Conservation (phyloP, 2,797 vertebrate genomes). For the Lepilemur ruficaudatus region DNA sequence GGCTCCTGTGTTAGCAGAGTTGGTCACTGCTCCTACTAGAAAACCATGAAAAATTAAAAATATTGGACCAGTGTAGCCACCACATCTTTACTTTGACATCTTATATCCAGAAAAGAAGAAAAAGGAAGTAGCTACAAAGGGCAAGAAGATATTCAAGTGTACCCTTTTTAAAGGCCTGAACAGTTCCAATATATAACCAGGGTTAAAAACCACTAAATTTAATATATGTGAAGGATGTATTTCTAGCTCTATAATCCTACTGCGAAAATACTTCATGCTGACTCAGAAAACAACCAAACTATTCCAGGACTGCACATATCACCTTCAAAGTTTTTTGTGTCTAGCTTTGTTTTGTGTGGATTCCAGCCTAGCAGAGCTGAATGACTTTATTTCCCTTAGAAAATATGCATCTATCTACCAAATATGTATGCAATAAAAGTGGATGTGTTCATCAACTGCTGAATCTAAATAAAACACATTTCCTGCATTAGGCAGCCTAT, state of each 20-base stretch:
- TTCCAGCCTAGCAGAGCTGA: background rate
- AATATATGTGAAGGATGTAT: background rate
- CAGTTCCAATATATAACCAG: background rate
- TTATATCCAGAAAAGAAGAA: background rate
- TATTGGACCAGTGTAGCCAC: constrained; percentile 91
- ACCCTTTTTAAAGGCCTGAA: background rate
- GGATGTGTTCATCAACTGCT: constrained; percentile 17
- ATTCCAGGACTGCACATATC: background rate
- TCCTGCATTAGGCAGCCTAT: background rate
- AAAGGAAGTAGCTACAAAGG: background rate
- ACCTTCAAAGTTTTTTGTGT: background rate
- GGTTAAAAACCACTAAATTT: background rate
- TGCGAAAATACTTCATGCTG: background rate
- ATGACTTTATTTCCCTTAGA: constrained; percentile 15
- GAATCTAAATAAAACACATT: background rate
- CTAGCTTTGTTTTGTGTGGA: background rate
- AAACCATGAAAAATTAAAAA: constrained; percentile 94
- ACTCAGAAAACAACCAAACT: constrained; percentile 13
- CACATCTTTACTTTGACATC: constrained; percentile 85
- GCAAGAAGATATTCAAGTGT: background rate
- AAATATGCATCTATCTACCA: constrained; percentile 11
- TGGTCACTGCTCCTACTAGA: constrained; percentile 92
- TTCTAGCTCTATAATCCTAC: background rate
- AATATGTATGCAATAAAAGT: background rate
- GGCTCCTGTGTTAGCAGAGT: constrained; percentile 91